Percentiles rank a stretch among this genome's conserved stretches.
Conservation (phyloP, 2,888 invertebrate species). For the Caenorhabditis panamensis region DNA sequence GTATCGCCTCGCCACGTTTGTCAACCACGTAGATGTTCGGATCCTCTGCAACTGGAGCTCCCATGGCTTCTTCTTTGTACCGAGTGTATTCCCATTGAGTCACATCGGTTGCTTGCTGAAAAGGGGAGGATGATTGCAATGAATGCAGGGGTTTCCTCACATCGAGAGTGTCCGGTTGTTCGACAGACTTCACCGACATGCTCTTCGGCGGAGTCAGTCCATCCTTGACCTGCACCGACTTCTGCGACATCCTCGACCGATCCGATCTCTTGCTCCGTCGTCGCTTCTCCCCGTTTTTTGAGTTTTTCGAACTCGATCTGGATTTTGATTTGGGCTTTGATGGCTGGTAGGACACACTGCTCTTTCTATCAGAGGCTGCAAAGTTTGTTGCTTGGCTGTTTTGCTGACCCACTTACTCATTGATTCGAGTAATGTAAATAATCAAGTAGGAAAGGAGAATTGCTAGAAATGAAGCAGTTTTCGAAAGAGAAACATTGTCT, state of each 20-base stretch:
- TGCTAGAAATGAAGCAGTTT: conserved; percentile 43
- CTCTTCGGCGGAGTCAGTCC: conserved; percentile 18
- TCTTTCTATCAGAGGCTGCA: conserved; percentile 30
- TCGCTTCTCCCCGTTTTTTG: neutral
- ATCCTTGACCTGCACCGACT: neutral
- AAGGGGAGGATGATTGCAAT: neutral
- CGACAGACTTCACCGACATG: neutral
- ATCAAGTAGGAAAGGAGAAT: no score
- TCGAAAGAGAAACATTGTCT: neutral
- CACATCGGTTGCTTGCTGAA: conserved; percentile 45
- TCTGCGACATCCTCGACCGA: conserved; percentile 24
- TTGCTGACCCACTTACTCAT: conserved; percentile 22
- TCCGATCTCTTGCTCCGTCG: neutral
- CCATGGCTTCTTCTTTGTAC: conserved; percentile 48
- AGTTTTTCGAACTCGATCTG: conserved; percentile 1
- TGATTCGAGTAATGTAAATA: conserved; percentile 48
- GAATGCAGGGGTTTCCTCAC: conserved; percentile 1
- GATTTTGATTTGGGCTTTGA: conserved; percentile 13
- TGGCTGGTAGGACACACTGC: conserved; percentile 12
- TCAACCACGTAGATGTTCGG: conserved; percentile 32
- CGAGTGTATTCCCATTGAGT: conserved; percentile 65
- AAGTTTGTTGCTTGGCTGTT: neutral
- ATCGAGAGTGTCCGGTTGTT: conserved; percentile 15
- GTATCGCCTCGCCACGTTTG: conserved; percentile 44
- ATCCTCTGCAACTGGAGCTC: conserved; percentile 21